Conservation (phyloP, 2,888 invertebrate species). For the Eupithecia centaureata region DNA sequence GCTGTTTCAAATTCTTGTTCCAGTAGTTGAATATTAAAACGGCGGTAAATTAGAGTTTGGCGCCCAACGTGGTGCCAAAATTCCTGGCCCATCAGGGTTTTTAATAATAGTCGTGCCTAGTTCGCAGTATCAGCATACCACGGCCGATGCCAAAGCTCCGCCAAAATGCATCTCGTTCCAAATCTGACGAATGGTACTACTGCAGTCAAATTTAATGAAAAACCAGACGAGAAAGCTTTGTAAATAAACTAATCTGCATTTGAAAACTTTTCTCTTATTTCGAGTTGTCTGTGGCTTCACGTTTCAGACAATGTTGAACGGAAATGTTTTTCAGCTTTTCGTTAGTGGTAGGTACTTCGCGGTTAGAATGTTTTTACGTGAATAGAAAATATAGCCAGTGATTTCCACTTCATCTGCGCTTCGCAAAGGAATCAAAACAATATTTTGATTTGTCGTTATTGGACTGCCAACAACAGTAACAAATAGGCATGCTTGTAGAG, state of each 20-base stretch:
- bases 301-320: constrained; percentile 8
- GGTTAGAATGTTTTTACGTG: background rate
- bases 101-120: background rate
- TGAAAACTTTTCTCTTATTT: constrained; percentile 28
- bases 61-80: constrained; percentile 5
- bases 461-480: constrained; percentile 10
- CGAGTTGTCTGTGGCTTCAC: constrained; percentile 8
- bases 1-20: too few relatives aligned
- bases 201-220: constrained; percentile 23
- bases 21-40: background rate
- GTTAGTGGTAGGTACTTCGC: background rate
- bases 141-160: background rate
- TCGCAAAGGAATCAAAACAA: background rate
- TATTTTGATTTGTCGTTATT: constrained; percentile 5
- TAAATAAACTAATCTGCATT: constrained; percentile 29
- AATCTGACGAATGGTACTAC: constrained; percentile 1
- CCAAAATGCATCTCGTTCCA: constrained; percentile 4
- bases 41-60: background rate
- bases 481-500: background rate
- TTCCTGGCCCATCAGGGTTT: background rate
- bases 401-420: background rate
- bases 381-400: background rate
- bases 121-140: background rate
- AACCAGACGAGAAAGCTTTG: constrained; percentile 24
- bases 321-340: background rate